A percentile compares a stretch with the other conserved stretches of the same genome.
These are phyloP conservation scores for Dastarcus helophoroides DNA, from an alignment of 2,888 invertebrate genomes.

Conservation along the genomic window DNA sequence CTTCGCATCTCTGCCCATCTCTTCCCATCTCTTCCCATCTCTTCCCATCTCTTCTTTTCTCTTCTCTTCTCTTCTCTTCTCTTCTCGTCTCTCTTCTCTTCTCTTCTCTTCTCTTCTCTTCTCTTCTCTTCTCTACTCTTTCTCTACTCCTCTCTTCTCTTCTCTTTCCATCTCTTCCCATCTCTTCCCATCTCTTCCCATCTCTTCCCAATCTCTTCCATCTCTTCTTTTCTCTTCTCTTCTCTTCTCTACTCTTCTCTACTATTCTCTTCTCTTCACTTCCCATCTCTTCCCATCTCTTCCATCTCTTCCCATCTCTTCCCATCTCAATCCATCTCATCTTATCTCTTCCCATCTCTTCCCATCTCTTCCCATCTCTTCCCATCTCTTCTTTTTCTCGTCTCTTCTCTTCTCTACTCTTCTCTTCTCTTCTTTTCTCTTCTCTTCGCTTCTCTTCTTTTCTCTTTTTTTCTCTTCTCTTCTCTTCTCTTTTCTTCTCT, in stretches of 20 bases:
- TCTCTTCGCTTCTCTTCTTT: constrained; percentile 1
- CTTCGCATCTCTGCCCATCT: constrained; percentile 2
- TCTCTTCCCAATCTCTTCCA: background rate
- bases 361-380: background rate
- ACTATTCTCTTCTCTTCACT: background rate
- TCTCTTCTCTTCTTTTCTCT: constrained; percentile 1
- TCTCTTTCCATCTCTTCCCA: constrained; percentile 1
- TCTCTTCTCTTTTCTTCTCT: background rate
- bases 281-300: background rate
- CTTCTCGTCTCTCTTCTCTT: background rate
- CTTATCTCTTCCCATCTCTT: constrained; percentile 1
- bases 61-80: constrained; percentile 1
- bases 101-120: background rate
- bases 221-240: background rate
- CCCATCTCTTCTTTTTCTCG: background rate
- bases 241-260: background rate
- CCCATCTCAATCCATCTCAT: constrained; percentile 1
- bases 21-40: constrained; percentile 2
- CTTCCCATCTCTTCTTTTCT: background rate
- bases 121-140: background rate
- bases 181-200: background rate
- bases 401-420: background rate
- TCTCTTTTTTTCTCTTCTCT: background rate
- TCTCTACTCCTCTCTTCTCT: background rate
- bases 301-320: constrained; percentile 1